Evolutionary conservation across 2,888 invertebrate genomes (phyloP).

Genomic region (Globia sparganii): DNA sequence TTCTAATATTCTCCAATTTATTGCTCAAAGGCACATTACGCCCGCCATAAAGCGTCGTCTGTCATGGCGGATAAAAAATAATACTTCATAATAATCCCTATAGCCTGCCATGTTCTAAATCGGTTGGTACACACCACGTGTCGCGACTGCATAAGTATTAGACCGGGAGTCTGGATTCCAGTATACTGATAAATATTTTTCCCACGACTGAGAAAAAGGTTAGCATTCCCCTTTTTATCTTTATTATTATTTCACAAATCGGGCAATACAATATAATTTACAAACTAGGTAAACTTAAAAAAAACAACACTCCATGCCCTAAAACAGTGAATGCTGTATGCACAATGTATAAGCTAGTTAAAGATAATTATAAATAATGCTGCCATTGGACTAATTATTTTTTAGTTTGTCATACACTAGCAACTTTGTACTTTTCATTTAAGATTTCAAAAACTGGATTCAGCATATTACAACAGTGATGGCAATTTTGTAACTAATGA

Average conservation of each 20-base stretch:
- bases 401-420: not conserved
- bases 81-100: slow-evolving; percentile 80
- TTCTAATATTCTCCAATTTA: slow-evolving; percentile 32
- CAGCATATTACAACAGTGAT: not conserved
- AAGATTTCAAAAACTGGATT: not conserved
- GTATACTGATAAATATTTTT: not conserved
- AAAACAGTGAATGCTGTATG: too few relatives aligned
- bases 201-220: not conserved
- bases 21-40: slow-evolving; percentile 16
- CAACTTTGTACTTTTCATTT: not conserved
- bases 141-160: slow-evolving; percentile 76
- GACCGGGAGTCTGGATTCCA: slow-evolving; percentile 60
- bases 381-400: too few relatives aligned
- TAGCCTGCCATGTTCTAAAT: slow-evolving; percentile 74
- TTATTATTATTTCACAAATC: too few relatives aligned
- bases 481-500: not conserved
- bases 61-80: slow-evolving; percentile 80
- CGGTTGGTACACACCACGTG: slow-evolving; percentile 76
- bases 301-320: too few relatives aligned
- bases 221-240: not conserved
- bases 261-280: too few relatives aligned
- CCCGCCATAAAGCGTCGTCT: slow-evolving; percentile 66
- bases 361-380: too few relatives aligned
- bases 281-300: too few relatives aligned
- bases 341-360: too few relatives aligned